Conservation (phyloP, 2,113 vertebrate genomes). For the Origma solitaria region DNA sequence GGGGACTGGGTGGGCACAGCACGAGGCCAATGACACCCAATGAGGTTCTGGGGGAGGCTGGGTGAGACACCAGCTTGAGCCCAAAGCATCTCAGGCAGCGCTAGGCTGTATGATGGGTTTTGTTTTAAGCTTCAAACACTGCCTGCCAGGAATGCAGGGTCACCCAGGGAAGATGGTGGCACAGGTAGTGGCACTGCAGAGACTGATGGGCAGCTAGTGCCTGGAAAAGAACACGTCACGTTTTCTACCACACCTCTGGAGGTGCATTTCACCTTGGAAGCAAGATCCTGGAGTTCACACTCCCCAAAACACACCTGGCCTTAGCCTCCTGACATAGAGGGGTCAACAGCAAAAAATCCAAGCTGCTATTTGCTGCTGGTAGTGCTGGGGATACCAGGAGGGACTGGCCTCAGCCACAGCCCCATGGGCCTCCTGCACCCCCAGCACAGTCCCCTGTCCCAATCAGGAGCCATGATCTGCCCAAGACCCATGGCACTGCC, state of each 20-base stretch:
- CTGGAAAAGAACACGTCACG: rapidly evolving
- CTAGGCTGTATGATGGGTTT: background rate
- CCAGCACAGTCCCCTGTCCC: background rate
- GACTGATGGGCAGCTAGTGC: background rate
- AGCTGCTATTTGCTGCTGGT: background rate
- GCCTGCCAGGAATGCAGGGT: background rate
- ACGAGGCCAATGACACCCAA: rapidly evolving
- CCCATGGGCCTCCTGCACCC: rapidly evolving
- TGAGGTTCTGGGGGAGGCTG: background rate
- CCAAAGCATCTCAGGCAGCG: background rate
- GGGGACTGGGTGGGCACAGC: background rate
- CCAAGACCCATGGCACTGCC: background rate
- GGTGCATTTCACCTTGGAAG: background rate
- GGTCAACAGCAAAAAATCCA: background rate
- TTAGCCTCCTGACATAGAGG: rapidly evolving
- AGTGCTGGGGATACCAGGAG: background rate
- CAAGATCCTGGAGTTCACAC: background rate
- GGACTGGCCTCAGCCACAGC: background rate
- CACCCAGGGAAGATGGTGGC: background rate
- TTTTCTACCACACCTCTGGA: background rate
- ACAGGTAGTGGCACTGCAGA: background rate
- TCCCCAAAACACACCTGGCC: background rate
- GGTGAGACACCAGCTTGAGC: background rate
- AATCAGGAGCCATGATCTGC: background rate
- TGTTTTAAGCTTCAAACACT: background rate